phyloP scores from a whole-genome alignment of 2,113 vertebrate species.

The Oryzias melastigma region DNA sequence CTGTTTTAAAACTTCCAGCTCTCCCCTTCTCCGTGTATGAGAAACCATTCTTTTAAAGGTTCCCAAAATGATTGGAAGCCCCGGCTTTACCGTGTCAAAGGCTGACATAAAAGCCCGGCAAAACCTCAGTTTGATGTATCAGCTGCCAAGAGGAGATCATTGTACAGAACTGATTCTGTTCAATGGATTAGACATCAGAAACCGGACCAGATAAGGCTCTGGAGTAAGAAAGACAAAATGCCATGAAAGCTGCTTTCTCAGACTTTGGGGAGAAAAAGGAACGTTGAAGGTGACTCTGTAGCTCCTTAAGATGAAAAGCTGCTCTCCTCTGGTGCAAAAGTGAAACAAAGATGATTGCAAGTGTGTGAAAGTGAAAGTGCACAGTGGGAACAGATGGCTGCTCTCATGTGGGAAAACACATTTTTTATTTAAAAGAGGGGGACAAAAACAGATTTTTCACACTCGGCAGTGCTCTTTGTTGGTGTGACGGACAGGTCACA shows the following conservation, averaged over 20 bases:
- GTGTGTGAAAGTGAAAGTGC: no score
- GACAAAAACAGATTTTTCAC: slow-evolving; percentile 2
- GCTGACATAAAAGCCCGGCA: slow-evolving; percentile 12
- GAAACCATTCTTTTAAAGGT: slow-evolving; percentile 7
- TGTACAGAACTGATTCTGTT: slow-evolving; percentile 26
- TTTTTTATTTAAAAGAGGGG: slow-evolving; percentile 5
- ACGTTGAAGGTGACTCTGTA: slow-evolving; percentile 6
- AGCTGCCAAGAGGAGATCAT: slow-evolving; percentile 31
- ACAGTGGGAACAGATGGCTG: neutral
- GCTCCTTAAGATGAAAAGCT: neutral
- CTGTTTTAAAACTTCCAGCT: neutral
- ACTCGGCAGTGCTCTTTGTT: neutral
- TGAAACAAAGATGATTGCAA: no score
- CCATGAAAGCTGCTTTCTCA: slow-evolving; percentile 5
- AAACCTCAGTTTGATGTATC: slow-evolving; percentile 26
- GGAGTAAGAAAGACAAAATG: neutral
- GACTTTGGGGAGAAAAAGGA: slow-evolving; percentile 5
- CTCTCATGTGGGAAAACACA: neutral
- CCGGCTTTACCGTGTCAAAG: slow-evolving; percentile 8
- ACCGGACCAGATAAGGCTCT: slow-evolving; percentile 9
- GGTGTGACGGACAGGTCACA: slow-evolving; percentile 18
- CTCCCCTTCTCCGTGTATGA: neutral
- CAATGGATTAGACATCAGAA: slow-evolving; percentile 7
- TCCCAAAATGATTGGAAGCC: slow-evolving; percentile 9
- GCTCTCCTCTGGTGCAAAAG: neutral